Base-by-base conservation (phyloP, 1,140 invertebrate genomes). In the Drosophila ananassae region DNA sequence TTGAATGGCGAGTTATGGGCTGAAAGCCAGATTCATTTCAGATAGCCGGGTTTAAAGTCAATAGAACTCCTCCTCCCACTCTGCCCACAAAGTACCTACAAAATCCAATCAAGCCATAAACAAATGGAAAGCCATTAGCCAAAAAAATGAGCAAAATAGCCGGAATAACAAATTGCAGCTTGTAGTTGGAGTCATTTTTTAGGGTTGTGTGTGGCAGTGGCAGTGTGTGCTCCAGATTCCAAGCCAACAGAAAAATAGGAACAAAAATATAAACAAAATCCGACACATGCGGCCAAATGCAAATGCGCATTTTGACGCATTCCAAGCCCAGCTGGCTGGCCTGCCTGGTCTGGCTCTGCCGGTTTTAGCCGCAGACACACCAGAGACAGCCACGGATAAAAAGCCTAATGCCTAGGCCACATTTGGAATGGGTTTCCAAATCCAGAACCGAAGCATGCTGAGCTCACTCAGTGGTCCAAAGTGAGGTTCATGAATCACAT, bases 291-390 rank as follows among this genome's bases (percentile, higher is more conserved):
- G 72, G 52, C 52, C 53, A 75, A 64, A 66, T 73, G 72, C 72
- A 74, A 74, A 75, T 75, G 71, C 72, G 61, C 51, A 74, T 48
- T 69, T 69, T 69, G 66, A 56, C 53, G 72, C 72, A 75, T 75
- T 74, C 72, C 72, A 75, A 75, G 41, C 71, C 60, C 72, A 74
- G 72, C 71, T 74, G 72, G 22, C 34, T 47, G 41, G n/a, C n/a
- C n/a, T n/a, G n/a, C n/a, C n/a, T n/a, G n/a, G n/a, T n/a, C 34
- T 47, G 41, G 50, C 50, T 50, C 39, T 53, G 56, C 46, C 28
- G 57, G 68, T 67, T 69, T 41, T 10, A 55, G 57, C 50, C 67
- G 17, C 72, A 74, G 60, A 66, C 60, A 64, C 39, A 13, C 58
- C 30, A 66, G 60, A 46, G 47, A 64, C 60, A 64, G 30, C 28